Conservation (phyloP, 2,888 invertebrate genomes). For the Amaurobius ferox region DNA sequence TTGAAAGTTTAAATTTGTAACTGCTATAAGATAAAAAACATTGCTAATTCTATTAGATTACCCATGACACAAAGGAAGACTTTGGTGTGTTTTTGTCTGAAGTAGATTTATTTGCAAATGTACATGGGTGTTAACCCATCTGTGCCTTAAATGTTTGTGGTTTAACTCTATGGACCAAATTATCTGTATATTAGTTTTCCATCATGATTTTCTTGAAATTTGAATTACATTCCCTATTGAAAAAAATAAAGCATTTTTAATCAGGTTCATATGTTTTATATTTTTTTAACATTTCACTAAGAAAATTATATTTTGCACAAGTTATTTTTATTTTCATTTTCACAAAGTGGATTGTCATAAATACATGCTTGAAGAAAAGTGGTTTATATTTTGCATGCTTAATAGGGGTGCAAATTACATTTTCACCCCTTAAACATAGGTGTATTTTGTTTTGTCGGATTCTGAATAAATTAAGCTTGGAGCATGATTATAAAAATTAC, state of each 20-base stretch:
- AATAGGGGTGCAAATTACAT: too few relatives aligned
- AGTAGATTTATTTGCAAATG: constrained; percentile 19
- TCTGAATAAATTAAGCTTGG: too few relatives aligned
- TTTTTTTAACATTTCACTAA: too few relatives aligned
- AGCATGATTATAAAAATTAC: too few relatives aligned
- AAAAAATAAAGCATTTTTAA: constrained; percentile 70
- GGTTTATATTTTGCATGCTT: too few relatives aligned
- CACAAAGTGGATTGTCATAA: too few relatives aligned
- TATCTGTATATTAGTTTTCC: constrained; percentile 55
- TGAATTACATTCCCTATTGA: constrained; percentile 69
- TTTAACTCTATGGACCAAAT: constrained; percentile 38
- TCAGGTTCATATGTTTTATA: constrained; percentile 39
- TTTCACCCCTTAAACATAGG: too few relatives aligned
- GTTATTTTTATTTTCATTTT: too few relatives aligned
- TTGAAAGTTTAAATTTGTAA: not conserved
- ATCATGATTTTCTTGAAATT: constrained; percentile 38
- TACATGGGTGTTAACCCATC: constrained; percentile 25
- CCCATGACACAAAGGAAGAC: constrained; percentile 45
- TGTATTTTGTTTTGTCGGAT: too few relatives aligned
- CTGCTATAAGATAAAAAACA: not conserved
- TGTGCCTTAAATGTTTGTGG: constrained; percentile 63
- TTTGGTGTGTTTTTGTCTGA: constrained; percentile 22
- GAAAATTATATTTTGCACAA: too few relatives aligned
- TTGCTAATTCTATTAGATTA: not conserved
- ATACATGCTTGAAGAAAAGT: too few relatives aligned